These are phyloP conservation scores for Pentalonia nigronervosa DNA, from an alignment of 1,140 invertebrate genomes.

Conservation along the genomic window DNA sequence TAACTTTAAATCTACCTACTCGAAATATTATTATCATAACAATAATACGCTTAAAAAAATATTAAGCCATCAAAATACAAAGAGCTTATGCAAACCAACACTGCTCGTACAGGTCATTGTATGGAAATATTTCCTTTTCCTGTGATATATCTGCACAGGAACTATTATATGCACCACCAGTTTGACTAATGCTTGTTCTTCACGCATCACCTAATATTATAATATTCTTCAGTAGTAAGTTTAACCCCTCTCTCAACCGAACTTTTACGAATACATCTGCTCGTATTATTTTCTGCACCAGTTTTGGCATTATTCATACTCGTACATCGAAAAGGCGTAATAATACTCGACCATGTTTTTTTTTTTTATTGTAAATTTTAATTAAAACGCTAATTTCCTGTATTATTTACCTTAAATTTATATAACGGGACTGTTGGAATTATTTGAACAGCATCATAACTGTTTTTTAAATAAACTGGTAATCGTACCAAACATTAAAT, in stretches of 20 bases:
- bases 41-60: background rate
- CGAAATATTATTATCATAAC: slow-evolving; percentile 4
- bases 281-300: background rate
- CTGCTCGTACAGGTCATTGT: background rate
- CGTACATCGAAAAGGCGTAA: background rate
- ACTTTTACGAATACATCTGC: background rate
- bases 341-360: background rate
- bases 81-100: background rate
- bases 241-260: background rate
- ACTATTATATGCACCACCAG: background rate
- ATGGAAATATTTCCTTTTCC: slow-evolving; percentile 10
- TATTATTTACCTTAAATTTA: background rate
- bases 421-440: background rate
- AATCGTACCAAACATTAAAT: background rate
- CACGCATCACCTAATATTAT: slow-evolving; percentile 1
- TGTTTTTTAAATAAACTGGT: background rate
- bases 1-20: background rate
- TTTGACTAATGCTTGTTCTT: background rate
- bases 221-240: background rate
- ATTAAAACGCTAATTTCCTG: background rate
- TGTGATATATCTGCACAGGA: background rate
- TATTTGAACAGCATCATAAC: background rate
- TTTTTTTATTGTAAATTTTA: background rate
- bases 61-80: background rate
- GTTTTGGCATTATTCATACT: background rate